A percentile compares a stretch with the other conserved stretches of the same genome.
Evolutionary conservation across 2,113 vertebrate species (phyloP).

Genomic region (Datnioides undecimradiatus): DNA sequence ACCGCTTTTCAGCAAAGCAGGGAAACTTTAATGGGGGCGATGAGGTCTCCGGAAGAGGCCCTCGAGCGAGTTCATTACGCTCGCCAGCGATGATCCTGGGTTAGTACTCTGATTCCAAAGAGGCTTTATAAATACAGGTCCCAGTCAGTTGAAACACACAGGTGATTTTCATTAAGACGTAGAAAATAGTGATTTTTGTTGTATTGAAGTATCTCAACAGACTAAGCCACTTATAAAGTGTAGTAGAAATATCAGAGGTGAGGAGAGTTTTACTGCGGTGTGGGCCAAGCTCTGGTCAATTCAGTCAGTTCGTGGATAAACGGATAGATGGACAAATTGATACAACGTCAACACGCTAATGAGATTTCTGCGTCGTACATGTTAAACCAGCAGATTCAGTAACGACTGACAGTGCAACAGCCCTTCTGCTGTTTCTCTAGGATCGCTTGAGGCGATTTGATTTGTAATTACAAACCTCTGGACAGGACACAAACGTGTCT

Average conservation of each 20-base stretch:
- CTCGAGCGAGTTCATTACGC: constrained; percentile 21
- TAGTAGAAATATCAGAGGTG: constrained; percentile 78
- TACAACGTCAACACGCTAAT: background rate
- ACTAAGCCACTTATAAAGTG: constrained; percentile 84
- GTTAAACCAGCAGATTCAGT: constrained; percentile 26
- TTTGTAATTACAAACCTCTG: constrained; percentile 60
- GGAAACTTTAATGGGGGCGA: constrained; percentile 21
- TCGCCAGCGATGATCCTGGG: constrained; percentile 53
- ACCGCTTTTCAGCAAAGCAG: background rate
- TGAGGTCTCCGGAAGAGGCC: constrained; percentile 35
- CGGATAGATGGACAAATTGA: background rate
- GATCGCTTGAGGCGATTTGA: constrained; percentile 19
- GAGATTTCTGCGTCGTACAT: background rate
- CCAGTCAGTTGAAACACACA: constrained; percentile 68
- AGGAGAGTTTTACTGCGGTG: constrained; percentile 69
- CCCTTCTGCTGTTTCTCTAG: constrained; percentile 35
- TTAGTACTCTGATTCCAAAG: constrained; percentile 53
- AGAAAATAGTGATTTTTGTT: constrained; percentile 77
- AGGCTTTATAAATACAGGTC: constrained; percentile 66
- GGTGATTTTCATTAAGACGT: constrained; percentile 64
- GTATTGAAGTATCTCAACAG: constrained; percentile 79
- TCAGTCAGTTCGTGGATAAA: constrained; percentile 66
- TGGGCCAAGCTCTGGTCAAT: constrained; percentile 53
- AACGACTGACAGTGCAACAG: constrained; percentile 22
- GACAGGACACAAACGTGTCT: constrained; percentile 48